Base-by-base conservation (phyloP, 2,888 invertebrate genomes). In the Ischnus inquisitorius region DNA sequence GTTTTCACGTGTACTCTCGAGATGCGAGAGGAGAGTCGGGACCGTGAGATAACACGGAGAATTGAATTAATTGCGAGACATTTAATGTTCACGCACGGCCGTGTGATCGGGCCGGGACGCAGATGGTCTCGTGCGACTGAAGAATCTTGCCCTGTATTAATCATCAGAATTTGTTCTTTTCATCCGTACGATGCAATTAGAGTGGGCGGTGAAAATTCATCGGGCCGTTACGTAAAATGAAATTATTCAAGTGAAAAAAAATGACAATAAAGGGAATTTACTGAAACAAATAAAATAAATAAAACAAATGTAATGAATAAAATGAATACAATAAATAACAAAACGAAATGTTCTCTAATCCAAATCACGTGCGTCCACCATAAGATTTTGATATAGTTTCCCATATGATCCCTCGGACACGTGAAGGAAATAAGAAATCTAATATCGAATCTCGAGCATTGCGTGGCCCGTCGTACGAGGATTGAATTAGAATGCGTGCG, bases 51-150 rank as follows among this genome's bases (percentile, higher is more conserved):
- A 68, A 19, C 46, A 68, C 28, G 46, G 46, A 77, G 64, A 64
- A 76, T 81, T 64, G 76, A 76, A 82, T 77, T 82, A 82, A 82
- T 67, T 71, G 65, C 39, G 57, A 71, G 43, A 77, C 65, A 82
- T 64, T 69, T 69, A 67, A 67, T 65, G 41, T 12, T 46, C 12
- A 46, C 25, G 4, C 25, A 25, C 14, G 14, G 28, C 14, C 14
- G 28, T 28, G 14, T 25, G 60, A 28, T 54, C 10, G 12, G 54
- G 10, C 54, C 19, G 3, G 8, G 19, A 19, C 19, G 19, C 14
- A n/a, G 60, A 60, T 28, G 60, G 25, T 14, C 25, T 14, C 4
- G 22, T 2, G n/a, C n/a, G 12, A 54, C 22, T 2, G 10, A 19
- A 54, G 54, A 54, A 12, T 54, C 10, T 54, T 19, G 22, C 19